phyloP scores from a whole-genome alignment of 2,797 vertebrate species.

The Gymnothorax javanicus region DNA sequence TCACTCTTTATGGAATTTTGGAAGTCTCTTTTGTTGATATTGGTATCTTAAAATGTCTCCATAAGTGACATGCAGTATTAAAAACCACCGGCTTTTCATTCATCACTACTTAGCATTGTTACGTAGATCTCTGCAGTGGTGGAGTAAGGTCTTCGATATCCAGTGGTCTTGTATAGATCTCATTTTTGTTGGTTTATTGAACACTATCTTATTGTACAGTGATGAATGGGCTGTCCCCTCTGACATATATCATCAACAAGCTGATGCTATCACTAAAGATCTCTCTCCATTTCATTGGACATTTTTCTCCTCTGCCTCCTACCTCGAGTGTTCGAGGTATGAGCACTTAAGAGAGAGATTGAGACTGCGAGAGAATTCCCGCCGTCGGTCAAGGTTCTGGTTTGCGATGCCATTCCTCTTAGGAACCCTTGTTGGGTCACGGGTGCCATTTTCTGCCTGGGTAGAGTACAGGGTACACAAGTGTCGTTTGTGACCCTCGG shows the following conservation, averaged over 20 bases:
- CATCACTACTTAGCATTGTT: neutral
- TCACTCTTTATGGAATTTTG: neutral
- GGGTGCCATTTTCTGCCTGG: neutral
- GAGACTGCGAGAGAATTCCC: neutral
- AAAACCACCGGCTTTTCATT: neutral
- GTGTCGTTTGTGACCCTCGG: neutral
- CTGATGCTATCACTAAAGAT: neutral
- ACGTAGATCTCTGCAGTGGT: neutral
- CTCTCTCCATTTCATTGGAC: neutral
- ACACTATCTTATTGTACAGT: neutral
- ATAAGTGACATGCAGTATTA: neutral
- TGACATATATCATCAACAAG: neutral
- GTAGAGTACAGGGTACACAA: neutral
- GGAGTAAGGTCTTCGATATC: neutral
- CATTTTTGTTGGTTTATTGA: neutral
- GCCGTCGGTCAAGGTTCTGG: neutral
- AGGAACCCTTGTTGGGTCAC: neutral
- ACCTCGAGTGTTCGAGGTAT: neutral
- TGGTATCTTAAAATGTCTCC: neutral
- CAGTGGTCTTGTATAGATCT: neutral
- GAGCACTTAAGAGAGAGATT: neutral
- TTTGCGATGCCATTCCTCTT: too few species aligned
- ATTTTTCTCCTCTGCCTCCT: neutral
- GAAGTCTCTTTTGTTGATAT: constrained; percentile 9
- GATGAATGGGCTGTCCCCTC: neutral